Conservation (phyloP, 1,140 invertebrate genomes). For the Watersipora subatra region DNA sequence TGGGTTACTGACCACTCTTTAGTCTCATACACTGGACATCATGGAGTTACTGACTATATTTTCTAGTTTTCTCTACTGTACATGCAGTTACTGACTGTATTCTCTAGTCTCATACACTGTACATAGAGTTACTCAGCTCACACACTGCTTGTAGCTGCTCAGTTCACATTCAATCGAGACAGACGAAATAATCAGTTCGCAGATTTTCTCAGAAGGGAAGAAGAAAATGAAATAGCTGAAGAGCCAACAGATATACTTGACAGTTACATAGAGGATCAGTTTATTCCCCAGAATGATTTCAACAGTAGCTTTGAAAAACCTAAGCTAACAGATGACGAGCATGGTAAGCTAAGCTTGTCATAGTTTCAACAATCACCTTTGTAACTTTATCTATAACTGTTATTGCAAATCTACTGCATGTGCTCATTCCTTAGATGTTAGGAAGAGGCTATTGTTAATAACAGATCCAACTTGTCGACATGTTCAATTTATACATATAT, state of each 20-base stretch:
- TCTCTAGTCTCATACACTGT: not conserved
- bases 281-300: too few relatives aligned
- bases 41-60: not conserved
- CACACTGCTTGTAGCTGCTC: slow-evolving; percentile 34
- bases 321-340: slow-evolving; percentile 26
- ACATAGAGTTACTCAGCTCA: not conserved
- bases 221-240: slow-evolving; percentile 45
- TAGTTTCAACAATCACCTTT: not conserved
- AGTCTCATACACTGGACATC: too few relatives aligned
- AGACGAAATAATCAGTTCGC: slow-evolving; percentile 44
- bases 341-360: slow-evolving; percentile 16
- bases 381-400: not conserved
- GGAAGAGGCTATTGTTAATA: too few relatives aligned
- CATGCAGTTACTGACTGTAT: not conserved
- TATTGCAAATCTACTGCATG: too few relatives aligned
- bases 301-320: too few relatives aligned
- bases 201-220: slow-evolving; percentile 53
- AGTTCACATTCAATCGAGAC: slow-evolving; percentile 70
- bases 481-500: too few relatives aligned
- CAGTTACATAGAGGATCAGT: slow-evolving; percentile 13
- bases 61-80: not conserved
- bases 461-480: too few relatives aligned
- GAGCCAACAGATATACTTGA: slow-evolving; percentile 15
- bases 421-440: too few relatives aligned
- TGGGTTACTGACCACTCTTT: too few relatives aligned